Evolutionary conservation across 2,888 invertebrate species (phyloP).

Genomic region (Harpalus rubripes): DNA sequence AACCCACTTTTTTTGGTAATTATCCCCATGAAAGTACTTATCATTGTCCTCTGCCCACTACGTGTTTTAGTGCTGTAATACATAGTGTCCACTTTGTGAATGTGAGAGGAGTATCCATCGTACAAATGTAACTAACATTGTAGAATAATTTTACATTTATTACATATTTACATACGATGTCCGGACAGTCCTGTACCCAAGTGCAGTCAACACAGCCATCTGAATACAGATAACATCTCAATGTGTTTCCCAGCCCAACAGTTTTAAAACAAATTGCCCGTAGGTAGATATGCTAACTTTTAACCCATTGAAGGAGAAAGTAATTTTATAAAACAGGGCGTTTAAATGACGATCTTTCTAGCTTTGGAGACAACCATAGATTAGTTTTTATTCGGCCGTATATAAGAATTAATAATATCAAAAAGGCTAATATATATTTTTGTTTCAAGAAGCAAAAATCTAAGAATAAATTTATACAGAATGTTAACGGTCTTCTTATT

Average conservation of each 20-base stretch:
- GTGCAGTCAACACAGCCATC: slow-evolving; percentile 37
- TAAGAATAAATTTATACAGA: too few species aligned
- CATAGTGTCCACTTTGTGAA: slow-evolving; percentile 4
- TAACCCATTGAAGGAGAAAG: background rate
- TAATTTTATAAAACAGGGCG: too few species aligned
- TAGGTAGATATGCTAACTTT: background rate
- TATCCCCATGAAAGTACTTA: background rate
- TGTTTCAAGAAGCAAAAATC: too few species aligned
- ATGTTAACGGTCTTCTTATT: too few species aligned
- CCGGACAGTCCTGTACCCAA: background rate
- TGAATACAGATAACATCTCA: slow-evolving; percentile 51
- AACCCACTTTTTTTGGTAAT: too few species aligned
- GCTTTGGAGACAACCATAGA: too few species aligned
- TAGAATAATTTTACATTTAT: slow-evolving; percentile 57
- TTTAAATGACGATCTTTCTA: too few species aligned
- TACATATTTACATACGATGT: slow-evolving; percentile 54
- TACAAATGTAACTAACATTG: slow-evolving; percentile 40
- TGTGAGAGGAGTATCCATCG: slow-evolving; percentile 25
- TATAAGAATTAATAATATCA: too few species aligned
- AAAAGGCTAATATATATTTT: too few species aligned
- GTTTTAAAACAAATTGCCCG: slow-evolving; percentile 25
- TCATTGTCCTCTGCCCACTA: slow-evolving; percentile 5
- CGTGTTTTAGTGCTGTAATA: background rate
- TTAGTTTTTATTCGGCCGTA: too few species aligned
- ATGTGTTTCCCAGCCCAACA: slow-evolving; percentile 39